These are phyloP conservation scores for Mormoops blainvillei DNA, from an alignment of 2,113 vertebrate species.

Conservation along the genomic window DNA sequence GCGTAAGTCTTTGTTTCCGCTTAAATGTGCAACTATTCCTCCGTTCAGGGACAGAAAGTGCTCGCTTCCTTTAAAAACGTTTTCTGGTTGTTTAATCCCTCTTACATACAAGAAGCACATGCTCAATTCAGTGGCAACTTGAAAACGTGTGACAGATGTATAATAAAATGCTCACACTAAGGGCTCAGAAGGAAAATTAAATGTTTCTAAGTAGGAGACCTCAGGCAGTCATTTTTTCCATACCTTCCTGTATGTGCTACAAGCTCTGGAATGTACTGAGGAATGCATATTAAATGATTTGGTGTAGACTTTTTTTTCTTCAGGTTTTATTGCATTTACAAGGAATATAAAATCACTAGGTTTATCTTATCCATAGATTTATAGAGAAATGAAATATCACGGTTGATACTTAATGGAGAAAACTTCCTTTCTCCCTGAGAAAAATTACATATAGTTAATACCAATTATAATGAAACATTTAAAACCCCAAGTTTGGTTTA, in stretches of 20 bases:
- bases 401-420: constrained; percentile 20
- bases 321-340: constrained; percentile 47
- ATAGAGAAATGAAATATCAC: constrained; percentile 39
- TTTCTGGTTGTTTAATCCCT: background rate
- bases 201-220: constrained; percentile 38
- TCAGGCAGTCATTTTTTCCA: constrained; percentile 56
- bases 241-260: constrained; percentile 4
- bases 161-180: constrained; percentile 14
- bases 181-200: constrained; percentile 56
- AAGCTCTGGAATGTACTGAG: constrained; percentile 51
- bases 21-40: background rate
- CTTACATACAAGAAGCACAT: background rate
- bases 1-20: background rate
- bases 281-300: constrained; percentile 38
- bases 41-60: background rate
- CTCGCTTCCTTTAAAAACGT: background rate
- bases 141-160: constrained; percentile 22
- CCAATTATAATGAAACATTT: constrained; percentile 8
- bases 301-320: constrained; percentile 23
- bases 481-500: background rate
- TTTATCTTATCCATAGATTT: constrained; percentile 32
- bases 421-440: background rate
- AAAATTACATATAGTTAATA: constrained; percentile 14
- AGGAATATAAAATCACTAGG: constrained; percentile 34
- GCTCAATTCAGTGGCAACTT: constrained; percentile 44